Percentiles rank a stretch among this genome's conserved stretches.
phyloP scores from a whole-genome alignment of 2,797 vertebrate genomes.

The Anomalospiza imberbis region DNA sequence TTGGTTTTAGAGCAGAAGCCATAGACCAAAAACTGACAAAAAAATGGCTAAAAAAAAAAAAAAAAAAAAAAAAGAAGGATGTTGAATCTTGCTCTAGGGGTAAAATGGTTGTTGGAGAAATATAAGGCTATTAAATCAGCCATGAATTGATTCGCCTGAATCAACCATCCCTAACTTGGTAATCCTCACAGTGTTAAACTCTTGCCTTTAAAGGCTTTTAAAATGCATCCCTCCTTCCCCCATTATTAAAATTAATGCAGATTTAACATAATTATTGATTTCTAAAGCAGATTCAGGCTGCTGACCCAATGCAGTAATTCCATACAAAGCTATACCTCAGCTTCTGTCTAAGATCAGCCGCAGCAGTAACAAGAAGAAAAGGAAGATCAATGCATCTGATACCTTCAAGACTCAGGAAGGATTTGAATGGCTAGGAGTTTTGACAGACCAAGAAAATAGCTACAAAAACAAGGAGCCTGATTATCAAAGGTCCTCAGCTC shows the following conservation, averaged over 20 bases:
- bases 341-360: neutral
- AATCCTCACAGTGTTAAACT: neutral
- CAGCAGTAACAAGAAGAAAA: neutral
- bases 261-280: neutral
- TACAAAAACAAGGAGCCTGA: neutral
- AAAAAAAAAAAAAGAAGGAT: neutral
- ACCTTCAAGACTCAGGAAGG: neutral
- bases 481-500: neutral
- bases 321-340: neutral
- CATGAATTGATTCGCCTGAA: neutral
- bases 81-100: neutral
- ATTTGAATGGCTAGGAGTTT: neutral
- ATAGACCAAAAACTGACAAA: neutral
- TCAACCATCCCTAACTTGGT: neutral
- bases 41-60: neutral
- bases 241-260: neutral
- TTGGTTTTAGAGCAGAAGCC: neutral
- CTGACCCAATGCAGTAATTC: neutral
- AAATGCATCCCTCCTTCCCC: neutral
- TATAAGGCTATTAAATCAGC: neutral
- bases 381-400: neutral
- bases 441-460: neutral
- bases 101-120: neutral
- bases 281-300: neutral
- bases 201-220: neutral